Evolutionary conservation across 2,888 invertebrate genomes (phyloP).

Genomic region (Xanthorhoe designata): DNA sequence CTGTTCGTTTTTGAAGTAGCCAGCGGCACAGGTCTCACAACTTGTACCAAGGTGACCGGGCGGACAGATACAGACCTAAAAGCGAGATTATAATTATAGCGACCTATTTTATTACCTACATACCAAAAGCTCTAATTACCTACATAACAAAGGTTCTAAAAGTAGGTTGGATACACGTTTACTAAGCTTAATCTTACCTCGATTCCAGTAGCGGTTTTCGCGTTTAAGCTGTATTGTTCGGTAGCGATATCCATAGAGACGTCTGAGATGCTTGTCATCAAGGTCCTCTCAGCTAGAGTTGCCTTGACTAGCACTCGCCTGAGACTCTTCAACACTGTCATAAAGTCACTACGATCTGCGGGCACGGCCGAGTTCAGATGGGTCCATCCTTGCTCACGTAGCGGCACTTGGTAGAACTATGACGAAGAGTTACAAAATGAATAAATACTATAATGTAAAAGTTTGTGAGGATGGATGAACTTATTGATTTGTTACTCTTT

Average conservation of each 20-base stretch:
- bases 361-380: slow-evolving; percentile 59
- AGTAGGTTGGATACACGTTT: neutral
- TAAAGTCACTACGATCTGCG: slow-evolving; percentile 91
- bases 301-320: slow-evolving; percentile 94
- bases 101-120: no score
- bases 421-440: slow-evolving; percentile 23
- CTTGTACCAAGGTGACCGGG: slow-evolving; percentile 92
- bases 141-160: no score
- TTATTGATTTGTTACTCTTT: no score
- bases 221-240: slow-evolving; percentile 84
- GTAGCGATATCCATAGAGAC: slow-evolving; percentile 95
- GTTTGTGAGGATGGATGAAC: no score
- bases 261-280: slow-evolving; percentile 90
- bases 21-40: slow-evolving; percentile 91
- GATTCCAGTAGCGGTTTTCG: slow-evolving; percentile 89
- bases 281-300: slow-evolving; percentile 86
- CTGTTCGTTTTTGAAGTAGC: slow-evolving; percentile 89
- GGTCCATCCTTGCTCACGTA: slow-evolving; percentile 89
- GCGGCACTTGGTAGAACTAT: slow-evolving; percentile 87
- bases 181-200: slow-evolving; percentile 84
- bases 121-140: no score
- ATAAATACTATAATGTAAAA: no score
- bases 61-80: slow-evolving; percentile 91
- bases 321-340: slow-evolving; percentile 93
- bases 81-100: neutral